A percentile compares a stretch with the other conserved stretches of the same genome.
These are phyloP conservation scores for Ginglymostoma cirratum DNA, from an alignment of 2,113 vertebrate species.

Conservation along the genomic window DNA sequence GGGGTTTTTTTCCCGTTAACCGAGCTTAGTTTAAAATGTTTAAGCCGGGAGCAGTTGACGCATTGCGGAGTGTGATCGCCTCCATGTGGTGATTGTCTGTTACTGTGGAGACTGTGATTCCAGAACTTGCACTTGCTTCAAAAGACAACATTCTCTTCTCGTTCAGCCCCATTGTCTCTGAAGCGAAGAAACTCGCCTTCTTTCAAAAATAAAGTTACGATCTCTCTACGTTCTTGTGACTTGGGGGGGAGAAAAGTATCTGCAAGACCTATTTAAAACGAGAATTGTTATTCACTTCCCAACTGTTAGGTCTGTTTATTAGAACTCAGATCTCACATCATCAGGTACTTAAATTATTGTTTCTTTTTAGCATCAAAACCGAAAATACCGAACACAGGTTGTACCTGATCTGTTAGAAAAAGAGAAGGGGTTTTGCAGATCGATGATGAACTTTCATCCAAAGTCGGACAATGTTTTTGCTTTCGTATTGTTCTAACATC, in stretches of 20 bases:
- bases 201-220: too few relatives aligned
- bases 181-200: too few relatives aligned
- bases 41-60: neutral
- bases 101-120: neutral
- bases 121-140: neutral
- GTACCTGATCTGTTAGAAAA: too few relatives aligned
- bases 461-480: too few relatives aligned
- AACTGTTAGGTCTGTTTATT: neutral
- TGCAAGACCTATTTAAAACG: neutral
- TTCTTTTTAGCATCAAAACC: neutral
- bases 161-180: neutral
- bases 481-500: neutral
- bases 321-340: neutral
- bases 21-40: neutral
- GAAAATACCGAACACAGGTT: too few relatives aligned
- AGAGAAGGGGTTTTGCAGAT: too few relatives aligned
- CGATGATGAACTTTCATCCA: too few relatives aligned
- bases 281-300: neutral
- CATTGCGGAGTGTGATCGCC: conserved; percentile 10
- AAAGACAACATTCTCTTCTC: neutral
- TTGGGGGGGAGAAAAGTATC: neutral
- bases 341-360: neutral
- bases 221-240: too few relatives aligned
- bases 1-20: neutral
- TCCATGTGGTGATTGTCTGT: neutral